Conservation (phyloP, 2,888 invertebrate species). For the Nephrotoma guestfalica region DNA sequence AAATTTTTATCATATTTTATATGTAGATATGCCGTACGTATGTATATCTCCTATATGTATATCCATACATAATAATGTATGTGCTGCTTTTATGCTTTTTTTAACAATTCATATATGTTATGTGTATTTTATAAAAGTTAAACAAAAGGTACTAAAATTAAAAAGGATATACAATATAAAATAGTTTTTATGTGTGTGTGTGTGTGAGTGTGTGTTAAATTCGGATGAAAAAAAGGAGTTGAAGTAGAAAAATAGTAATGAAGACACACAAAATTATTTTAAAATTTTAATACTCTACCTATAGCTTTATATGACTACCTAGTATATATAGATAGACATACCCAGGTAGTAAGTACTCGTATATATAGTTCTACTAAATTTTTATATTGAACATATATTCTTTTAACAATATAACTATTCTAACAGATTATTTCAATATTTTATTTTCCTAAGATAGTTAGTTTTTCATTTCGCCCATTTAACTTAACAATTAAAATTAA, state of each 20-base stretch:
- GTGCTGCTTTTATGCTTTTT: neutral
- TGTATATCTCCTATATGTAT: neutral
- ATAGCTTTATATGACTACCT: neutral
- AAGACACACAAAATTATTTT: neutral
- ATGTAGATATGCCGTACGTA: neutral
- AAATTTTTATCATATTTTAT: neutral
- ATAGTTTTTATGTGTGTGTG: neutral
- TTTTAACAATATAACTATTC: neutral
- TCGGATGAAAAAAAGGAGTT: neutral
- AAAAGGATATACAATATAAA: neutral
- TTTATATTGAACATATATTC: neutral
- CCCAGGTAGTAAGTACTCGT: neutral
- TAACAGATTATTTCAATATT: neutral
- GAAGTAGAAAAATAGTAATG: neutral
- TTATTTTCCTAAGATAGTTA: neutral
- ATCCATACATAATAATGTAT: neutral
- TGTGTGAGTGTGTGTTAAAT: neutral
- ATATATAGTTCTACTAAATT: neutral
- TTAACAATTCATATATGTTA: neutral
- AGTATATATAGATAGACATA: neutral
- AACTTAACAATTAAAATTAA: neutral
- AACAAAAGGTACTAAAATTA: neutral
- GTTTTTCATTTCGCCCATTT: neutral
- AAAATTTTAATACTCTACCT: neutral
- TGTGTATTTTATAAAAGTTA: neutral